Evolutionary conservation across 2,113 vertebrate genomes (phyloP), one percentile per base, ranked within the genome.

Genomic region (Lasiurus borealis): DNA sequence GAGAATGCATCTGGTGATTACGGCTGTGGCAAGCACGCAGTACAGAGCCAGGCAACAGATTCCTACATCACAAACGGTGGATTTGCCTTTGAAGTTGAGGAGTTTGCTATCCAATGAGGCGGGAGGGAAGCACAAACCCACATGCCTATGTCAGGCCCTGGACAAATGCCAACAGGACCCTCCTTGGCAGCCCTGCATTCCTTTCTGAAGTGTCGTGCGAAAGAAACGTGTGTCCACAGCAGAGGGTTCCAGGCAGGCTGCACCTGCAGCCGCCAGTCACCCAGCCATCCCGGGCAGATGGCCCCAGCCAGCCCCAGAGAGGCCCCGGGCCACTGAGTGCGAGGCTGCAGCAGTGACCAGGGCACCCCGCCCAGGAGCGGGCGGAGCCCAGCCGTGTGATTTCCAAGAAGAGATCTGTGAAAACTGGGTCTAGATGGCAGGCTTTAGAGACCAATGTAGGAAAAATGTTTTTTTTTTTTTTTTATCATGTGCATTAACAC

Each of bases 1-100:
- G 31, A 21, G 40, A 54, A 9, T 0, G 15, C 10, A 0, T 21
- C 29, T 29, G n/a, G 29, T 3, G n/a, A 4, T 10, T 31, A 27
- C 4, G 19, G 50, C 36, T 2, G 8, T 21, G 3, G 34, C 19
- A 7, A 16, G 36, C 29, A 7, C 6, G 0, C 1, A 0, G 27
- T 6, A 48, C 62, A 31, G 27, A 69, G 34, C 8, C 62, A 8
- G 76, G 46, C 5, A 64, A 19, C 36, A 40, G 19, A 18, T 4
- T 25, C 76, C 6, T 29, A 12, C n/a, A 13, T 66, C 59, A 52
- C 59, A 14, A 27, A 50, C 0, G 16, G 73, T 2, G 11, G n/a
- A 7, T 14, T n/a, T 34, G 34, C 54, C 85, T 59, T 31, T 40
- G 85, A 75, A 75, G 52, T 16, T 59, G 57, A 85, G 31, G 54